These are phyloP conservation scores for Trypoxylus dichotomus DNA, from an alignment of 1,140 invertebrate species.

Conservation along the genomic window DNA sequence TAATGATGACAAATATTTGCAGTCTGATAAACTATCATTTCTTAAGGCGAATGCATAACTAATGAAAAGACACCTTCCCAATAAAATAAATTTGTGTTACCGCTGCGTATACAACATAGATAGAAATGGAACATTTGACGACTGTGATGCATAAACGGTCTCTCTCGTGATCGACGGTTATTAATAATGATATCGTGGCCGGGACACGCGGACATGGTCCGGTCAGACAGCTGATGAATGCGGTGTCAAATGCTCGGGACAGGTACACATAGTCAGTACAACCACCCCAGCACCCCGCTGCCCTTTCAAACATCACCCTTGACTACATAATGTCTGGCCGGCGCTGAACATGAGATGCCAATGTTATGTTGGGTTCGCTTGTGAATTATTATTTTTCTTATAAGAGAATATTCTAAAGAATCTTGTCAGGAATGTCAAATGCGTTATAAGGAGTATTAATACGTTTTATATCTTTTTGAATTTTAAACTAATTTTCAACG, in stretches of 20 bases:
- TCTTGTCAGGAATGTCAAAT: not conserved
- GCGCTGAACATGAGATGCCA: conserved; percentile 10
- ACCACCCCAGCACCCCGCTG: conserved; percentile 28
- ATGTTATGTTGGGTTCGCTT: not conserved
- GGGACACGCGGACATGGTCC: conserved; percentile 37
- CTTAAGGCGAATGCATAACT: no score
- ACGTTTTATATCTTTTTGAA: not conserved
- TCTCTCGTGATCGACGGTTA: conserved; percentile 37
- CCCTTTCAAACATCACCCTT: conserved; percentile 21
- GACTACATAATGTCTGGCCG: not conserved
- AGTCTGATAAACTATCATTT: no score
- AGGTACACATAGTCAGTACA: conserved; percentile 39
- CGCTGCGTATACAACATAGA: not conserved
- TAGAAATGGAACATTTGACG: conserved; percentile 6
- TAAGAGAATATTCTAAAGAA: not conserved
- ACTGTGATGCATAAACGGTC: not conserved
- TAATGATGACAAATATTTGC: no score
- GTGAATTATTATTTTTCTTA: conserved; percentile 18
- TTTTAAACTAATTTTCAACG: no score
- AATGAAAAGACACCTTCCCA: not conserved
- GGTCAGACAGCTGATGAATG: conserved; percentile 41
- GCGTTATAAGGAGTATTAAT: not conserved
- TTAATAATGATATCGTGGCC: conserved; percentile 42
- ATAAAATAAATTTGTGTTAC: not conserved
- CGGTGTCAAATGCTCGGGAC: conserved; percentile 38